Base-by-base conservation (phyloP, 2,797 vertebrate species). In the Capromys pilorides region DNA sequence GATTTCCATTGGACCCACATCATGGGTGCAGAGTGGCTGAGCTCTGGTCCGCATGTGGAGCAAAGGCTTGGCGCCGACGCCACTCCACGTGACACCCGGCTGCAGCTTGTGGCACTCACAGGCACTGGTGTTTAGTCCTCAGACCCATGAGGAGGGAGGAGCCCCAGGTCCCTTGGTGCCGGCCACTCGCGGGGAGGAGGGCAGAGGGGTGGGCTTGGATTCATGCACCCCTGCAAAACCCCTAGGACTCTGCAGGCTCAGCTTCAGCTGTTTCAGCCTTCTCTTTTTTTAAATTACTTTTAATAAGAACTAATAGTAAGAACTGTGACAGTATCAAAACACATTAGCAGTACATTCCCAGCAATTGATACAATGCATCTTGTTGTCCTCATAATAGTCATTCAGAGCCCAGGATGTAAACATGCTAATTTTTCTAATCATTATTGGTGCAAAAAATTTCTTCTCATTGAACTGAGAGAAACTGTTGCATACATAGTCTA, bases 1-100 rank as follows among this genome's bases (percentile, higher is more conserved):
- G 49, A 95, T 91, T 96, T 94, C 71, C 49, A 78, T 22, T 73
- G 79, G 89, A 78, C 21, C 5, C 24, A 59, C 57, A 61, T 90
- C 31, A n/a, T 36, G 66, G 69, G 69, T 73, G 71, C 82, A 77
- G 9, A 57, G 39, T 67, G 61, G 93, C 79, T 36, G 54, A 18
- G 9, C 45, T 6, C 6, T 0, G 33, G 79, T 33, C 45, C 66
- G 1, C 75, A n/a, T 59, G 6, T 2, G 1, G 61, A 41, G 66
- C 33, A 69, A 33, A 69, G 6, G 66, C 66, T n/a, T 69, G 66
- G 66, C 33, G 33, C 66, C 19, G 33, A 0, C 66, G 33, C 66
- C 33, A 8, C 66, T 69, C 66, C 66, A 69, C 0, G 33, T 6
- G 6, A 69, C 33, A 69, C 33, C 13, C 33, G 36, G 8, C 51